A percentile compares a stretch with the other conserved stretches of the same genome.
phyloP scores from a whole-genome alignment of 2,888 invertebrate species.

The Acrocyrtus sp. region DNA sequence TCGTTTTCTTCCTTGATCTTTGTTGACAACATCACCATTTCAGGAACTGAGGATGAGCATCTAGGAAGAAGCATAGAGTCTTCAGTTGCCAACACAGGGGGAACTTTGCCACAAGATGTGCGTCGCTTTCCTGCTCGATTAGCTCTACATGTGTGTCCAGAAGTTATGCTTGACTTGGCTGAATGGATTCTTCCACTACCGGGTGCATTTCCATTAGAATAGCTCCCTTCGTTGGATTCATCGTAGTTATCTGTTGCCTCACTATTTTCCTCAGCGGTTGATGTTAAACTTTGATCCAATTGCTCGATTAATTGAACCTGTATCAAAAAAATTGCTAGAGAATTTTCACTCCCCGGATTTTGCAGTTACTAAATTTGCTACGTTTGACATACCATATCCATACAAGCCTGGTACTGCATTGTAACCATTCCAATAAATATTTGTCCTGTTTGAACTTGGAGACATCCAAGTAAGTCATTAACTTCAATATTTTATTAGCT shows the following conservation, averaged over 20 bases:
- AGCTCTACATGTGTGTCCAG: slow-evolving; percentile 35
- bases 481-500: slow-evolving; percentile 77
- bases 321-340: slow-evolving; percentile 21
- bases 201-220: slow-evolving; percentile 17
- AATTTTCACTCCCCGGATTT: too few species aligned
- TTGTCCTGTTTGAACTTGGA: slow-evolving; percentile 93
- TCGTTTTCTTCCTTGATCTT: slow-evolving; percentile 33
- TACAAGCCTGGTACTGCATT: slow-evolving; percentile 97
- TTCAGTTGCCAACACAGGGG: slow-evolving; percentile 33
- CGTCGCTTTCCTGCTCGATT: slow-evolving; percentile 39
- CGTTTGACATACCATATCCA: slow-evolving; percentile 88
- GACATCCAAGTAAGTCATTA: slow-evolving; percentile 82
- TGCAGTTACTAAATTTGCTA: slow-evolving; percentile 76
- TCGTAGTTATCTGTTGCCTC: slow-evolving; percentile 48
- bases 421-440: slow-evolving; percentile 98
- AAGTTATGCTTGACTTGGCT: background rate
- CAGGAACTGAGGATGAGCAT: slow-evolving; percentile 60
- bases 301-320: slow-evolving; percentile 87
- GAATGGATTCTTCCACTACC: slow-evolving; percentile 8
- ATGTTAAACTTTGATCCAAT: slow-evolving; percentile 73
- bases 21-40: slow-evolving; percentile 56
- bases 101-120: slow-evolving; percentile 28
- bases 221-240: slow-evolving; percentile 39
- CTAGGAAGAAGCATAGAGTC: slow-evolving; percentile 47
- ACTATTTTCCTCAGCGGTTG: slow-evolving; percentile 45